Evolutionary conservation across 2,888 invertebrate species (phyloP).

Genomic region (Plusia festucae): DNA sequence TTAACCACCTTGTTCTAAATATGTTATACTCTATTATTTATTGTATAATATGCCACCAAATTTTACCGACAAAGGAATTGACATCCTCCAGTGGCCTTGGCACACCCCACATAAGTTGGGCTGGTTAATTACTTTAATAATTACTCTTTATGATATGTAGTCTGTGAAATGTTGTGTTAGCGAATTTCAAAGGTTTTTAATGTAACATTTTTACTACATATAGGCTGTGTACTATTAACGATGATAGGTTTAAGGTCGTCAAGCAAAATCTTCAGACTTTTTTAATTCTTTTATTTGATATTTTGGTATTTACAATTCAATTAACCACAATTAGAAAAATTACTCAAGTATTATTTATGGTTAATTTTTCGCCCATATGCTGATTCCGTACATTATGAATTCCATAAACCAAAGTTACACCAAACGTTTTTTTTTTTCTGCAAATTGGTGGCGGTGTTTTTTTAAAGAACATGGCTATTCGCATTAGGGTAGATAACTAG

Average conservation of each 20-base stretch:
- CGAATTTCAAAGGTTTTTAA: neutral
- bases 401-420: too few species aligned
- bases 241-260: neutral
- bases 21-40: neutral
- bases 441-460: too few species aligned
- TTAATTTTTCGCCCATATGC: too few species aligned
- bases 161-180: neutral
- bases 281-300: too few species aligned
- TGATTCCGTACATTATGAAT: too few species aligned
- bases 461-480: too few species aligned
- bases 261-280: too few species aligned
- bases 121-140: constrained; percentile 2
- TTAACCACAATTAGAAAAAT: too few species aligned
- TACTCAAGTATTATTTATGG: too few species aligned
- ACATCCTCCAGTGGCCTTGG: neutral
- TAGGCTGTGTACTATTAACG: neutral
- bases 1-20: neutral
- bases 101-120: neutral
- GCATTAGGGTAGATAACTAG: too few species aligned
- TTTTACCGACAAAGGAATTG: neutral
- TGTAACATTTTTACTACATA: neutral
- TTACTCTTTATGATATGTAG: constrained; percentile 5
- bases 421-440: too few species aligned
- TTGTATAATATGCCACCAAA: constrained; percentile 2
- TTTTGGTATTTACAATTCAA: too few species aligned